phyloP scores from a whole-genome alignment of 1,140 invertebrate species.

The Orius laevigatus region DNA sequence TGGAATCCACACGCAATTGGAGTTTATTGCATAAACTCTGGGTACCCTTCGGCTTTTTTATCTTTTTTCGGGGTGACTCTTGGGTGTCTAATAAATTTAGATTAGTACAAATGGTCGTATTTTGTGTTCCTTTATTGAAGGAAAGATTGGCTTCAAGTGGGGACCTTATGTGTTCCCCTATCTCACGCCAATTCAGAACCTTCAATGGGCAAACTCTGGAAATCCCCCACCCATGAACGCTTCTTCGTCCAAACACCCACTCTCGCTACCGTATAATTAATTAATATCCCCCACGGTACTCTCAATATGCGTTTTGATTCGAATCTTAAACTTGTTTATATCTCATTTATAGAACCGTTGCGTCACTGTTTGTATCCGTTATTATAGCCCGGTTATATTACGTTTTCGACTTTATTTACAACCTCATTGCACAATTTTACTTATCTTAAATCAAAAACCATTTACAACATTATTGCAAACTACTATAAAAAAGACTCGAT shows the following conservation, averaged over 20 bases:
- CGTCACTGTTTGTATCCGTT: neutral
- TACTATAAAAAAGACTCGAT: too few relatives aligned
- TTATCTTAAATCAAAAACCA: constrained; percentile 1
- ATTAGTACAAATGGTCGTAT: constrained; percentile 22
- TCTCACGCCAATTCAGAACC: constrained; percentile 19
- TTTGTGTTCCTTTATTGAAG: constrained; percentile 19
- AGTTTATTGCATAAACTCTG: constrained; percentile 22
- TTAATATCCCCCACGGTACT: neutral
- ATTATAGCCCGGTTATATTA: neutral
- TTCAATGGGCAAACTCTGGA: neutral
- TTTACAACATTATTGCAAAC: too few relatives aligned
- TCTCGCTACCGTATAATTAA: too few relatives aligned
- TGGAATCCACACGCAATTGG: constrained; percentile 18
- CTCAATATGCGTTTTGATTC: constrained; percentile 5
- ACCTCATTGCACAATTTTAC: neutral
- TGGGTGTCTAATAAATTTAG: constrained; percentile 20
- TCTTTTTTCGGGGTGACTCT: neutral
- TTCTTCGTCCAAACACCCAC: too few relatives aligned
- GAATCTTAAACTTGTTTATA: neutral
- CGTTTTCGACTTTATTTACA: neutral
- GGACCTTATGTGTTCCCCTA: constrained; percentile 9
- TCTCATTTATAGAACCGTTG: neutral
- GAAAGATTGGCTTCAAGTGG: constrained; percentile 17
- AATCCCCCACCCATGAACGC: too few relatives aligned
- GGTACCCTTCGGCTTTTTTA: constrained; percentile 4